Percentiles rank a stretch among this genome's conserved stretches.
Conservation (phyloP, 2,797 vertebrate species). For the Onychomys torridus region DNA sequence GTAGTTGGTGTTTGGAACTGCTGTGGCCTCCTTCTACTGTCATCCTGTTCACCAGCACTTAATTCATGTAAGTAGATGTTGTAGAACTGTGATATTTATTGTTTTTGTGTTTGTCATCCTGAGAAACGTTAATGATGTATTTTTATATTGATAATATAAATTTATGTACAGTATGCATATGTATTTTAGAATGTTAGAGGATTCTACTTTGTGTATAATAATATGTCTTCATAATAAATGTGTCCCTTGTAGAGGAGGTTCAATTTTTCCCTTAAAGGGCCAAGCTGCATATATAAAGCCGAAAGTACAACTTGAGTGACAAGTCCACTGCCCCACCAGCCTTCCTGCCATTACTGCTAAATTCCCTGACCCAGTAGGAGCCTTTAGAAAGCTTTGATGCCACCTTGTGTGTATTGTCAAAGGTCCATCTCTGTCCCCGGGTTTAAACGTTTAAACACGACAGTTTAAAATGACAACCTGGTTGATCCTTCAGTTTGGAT, state of each 20-base stretch:
- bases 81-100: slow-evolving; percentile 84
- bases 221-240: slow-evolving; percentile 81
- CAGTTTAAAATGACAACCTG: not conserved
- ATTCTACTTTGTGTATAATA: slow-evolving; percentile 76
- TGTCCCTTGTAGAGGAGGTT: slow-evolving; percentile 68
- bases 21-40: slow-evolving; percentile 68
- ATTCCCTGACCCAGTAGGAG: not conserved
- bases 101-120: slow-evolving; percentile 79
- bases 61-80: slow-evolving; percentile 67
- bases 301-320: not conserved
- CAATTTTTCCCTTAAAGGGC: slow-evolving; percentile 69
- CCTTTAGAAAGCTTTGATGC: not conserved
- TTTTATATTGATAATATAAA: slow-evolving; percentile 84
- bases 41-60: slow-evolving; percentile 76
- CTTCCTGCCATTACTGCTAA: not conserved
- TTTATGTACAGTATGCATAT: slow-evolving; percentile 73
- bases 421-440: not conserved
- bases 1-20: slow-evolving; percentile 58
- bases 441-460: not conserved
- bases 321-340: not conserved
- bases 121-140: slow-evolving; percentile 80
- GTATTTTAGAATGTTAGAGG: slow-evolving; percentile 74
- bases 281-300: slow-evolving; percentile 32
- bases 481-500: not conserved
- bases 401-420: not conserved